Conservation (phyloP, 2,888 invertebrate genomes). For the Petrolisthes manimaculis region DNA sequence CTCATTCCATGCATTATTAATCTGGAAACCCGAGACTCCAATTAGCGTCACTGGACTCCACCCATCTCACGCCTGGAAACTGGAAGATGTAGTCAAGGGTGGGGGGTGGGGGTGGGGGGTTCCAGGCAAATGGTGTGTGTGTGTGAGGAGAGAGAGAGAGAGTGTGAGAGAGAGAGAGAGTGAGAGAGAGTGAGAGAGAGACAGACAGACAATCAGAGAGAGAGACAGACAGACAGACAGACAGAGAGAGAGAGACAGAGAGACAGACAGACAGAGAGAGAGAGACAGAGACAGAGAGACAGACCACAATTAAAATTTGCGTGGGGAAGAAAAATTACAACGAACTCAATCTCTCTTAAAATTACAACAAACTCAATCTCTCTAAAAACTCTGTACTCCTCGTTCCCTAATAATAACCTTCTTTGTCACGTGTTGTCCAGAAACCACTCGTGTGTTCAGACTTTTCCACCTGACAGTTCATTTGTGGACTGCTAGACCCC, state of each 20-base stretch:
- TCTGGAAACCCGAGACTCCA: neutral
- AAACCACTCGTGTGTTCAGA: too few relatives aligned
- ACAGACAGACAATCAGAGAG: neutral
- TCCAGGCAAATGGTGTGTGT: too few relatives aligned
- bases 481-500: too few relatives aligned
- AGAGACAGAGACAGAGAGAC: conserved; percentile 9
- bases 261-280: conserved; percentile 12
- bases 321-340: neutral
- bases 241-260: conserved; percentile 1
- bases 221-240: neutral
- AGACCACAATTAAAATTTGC: neutral
- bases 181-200: neutral
- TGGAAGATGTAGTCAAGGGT: neutral
- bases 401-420: too few relatives aligned
- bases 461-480: too few relatives aligned
- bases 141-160: neutral
- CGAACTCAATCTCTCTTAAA: too few relatives aligned
- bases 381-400: too few relatives aligned
- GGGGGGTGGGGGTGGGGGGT: too few relatives aligned
- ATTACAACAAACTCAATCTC: too few relatives aligned
- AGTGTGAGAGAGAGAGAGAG: neutral
- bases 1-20: neutral
- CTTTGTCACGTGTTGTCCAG: too few relatives aligned
- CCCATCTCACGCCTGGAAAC: neutral
- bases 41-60: neutral